Base-by-base conservation (phyloP, 1,140 invertebrate genomes). In the Psilanteris sp. region DNA sequence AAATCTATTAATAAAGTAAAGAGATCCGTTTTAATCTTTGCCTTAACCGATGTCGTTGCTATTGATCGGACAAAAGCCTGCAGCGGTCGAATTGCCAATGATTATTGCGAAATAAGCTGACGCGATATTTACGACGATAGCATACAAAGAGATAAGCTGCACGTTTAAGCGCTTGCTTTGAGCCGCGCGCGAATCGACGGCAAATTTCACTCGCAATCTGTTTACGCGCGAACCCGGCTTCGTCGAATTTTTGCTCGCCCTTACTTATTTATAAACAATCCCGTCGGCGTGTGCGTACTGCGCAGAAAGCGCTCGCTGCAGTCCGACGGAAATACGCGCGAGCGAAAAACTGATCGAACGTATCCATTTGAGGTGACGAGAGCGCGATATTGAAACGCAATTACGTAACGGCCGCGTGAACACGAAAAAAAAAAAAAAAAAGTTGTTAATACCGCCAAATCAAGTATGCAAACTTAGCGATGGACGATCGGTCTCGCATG, bases 1-100 rank as follows among this genome's bases (percentile, higher is more conserved):
- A 18, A 39, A 72, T 81, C 83, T 84, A 84, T 81, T 82, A 83
- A 84, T 85, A 71, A 62, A 55, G 20, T 24, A 62, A 36, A 22
- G 24, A 44, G 22, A 52, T 36, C 55, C 55, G 16, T 62, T 62
- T 26, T 36, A 46, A 55, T 62, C 34, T 9, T 26, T n/a, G 39
- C 39, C n/a, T 55, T 3, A 37, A 55, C 11, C 11, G 37, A 62
- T 44, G 55, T 18, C 61, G 44, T 52, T 18, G 37, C 61, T 14
- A 29, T 55, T 61, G 55, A 70, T 79, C 66, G 27, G 26, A 46
- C 62, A 55, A 67, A 57, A 67, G 46, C 37, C 34, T 48, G 13
- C 26, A 50, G 43, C 44, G 34, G 26, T 41, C 44, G 44, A 50
- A 59, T 46, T 37, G 66, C 52, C 11, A 39, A 29, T 26, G 52